phyloP scores from a whole-genome alignment of 2,888 invertebrate species.

The Ochropacha duplaris region DNA sequence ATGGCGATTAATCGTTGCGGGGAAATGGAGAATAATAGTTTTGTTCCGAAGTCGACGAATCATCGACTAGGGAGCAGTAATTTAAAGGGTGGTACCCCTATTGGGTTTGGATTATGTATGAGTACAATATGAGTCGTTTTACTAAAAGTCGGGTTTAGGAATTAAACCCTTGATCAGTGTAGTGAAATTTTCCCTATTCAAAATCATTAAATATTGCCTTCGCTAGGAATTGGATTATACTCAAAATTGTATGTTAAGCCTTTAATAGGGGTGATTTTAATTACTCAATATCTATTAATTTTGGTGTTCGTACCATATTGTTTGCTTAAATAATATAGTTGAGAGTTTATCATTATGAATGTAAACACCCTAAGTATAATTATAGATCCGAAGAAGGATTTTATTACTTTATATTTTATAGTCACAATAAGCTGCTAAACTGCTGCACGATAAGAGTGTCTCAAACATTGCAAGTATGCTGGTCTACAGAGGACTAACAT shows the following conservation, averaged over 20 bases:
- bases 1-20: slow-evolving; percentile 35
- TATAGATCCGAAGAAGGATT: too few species aligned
- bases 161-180: slow-evolving; percentile 43
- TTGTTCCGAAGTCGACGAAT: slow-evolving; percentile 15
- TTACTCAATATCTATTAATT: too few species aligned
- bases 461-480: too few species aligned
- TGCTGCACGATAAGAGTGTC: too few species aligned
- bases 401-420: too few species aligned
- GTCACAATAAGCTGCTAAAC: too few species aligned
- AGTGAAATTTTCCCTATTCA: too few species aligned
- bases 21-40: slow-evolving; percentile 27
- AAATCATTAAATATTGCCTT: neutral
- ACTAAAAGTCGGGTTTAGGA: slow-evolving; percentile 33
- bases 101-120: slow-evolving; percentile 28
- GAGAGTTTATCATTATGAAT: neutral
- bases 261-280: too few species aligned
- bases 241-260: neutral
- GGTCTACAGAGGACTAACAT: too few species aligned
- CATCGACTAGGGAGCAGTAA: slow-evolving; percentile 16
- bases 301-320: neutral
- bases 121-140: slow-evolving; percentile 33
- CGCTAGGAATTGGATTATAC: neutral
- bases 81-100: slow-evolving; percentile 11
- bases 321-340: neutral
- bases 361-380: too few species aligned